phyloP scores from a whole-genome alignment of 2,888 invertebrate genomes.

The Seira ritae region DNA sequence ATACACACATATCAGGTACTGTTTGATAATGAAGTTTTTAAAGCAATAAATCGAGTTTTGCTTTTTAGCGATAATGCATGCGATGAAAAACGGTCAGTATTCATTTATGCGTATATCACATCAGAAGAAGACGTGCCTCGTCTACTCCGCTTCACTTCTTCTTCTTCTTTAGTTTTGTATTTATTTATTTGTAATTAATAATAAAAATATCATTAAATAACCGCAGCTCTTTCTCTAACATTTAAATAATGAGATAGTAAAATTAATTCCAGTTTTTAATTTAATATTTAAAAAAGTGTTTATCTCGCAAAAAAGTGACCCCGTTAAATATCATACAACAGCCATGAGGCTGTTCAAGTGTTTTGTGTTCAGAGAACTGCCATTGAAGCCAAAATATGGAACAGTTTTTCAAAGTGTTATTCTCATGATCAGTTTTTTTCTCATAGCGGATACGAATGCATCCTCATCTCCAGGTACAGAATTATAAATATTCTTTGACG shows the following conservation, averaged over 20 bases:
- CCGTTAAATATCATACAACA: neutral
- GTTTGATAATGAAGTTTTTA: neutral
- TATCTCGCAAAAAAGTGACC: neutral
- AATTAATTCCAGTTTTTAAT: neutral
- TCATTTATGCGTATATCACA: slow-evolving; percentile 43
- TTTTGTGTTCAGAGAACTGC: neutral
- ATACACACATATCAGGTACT: slow-evolving; percentile 17
- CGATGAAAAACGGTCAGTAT: slow-evolving; percentile 58
- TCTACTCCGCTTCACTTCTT: too few species aligned
- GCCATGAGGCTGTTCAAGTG: slow-evolving; percentile 36
- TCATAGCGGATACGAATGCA: neutral
- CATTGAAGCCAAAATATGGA: neutral
- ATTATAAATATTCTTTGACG: neutral
- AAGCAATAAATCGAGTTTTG: slow-evolving; percentile 38
- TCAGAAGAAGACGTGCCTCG: slow-evolving; percentile 28
- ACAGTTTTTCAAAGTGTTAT: neutral
- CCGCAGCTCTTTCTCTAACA: neutral
- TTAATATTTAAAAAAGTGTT: neutral
- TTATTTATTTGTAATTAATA: neutral
- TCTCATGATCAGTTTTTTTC: neutral
- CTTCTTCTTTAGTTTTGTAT: slow-evolving; percentile 33
- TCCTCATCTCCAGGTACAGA: neutral
- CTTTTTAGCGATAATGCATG: slow-evolving; percentile 46
- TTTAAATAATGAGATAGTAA: neutral
- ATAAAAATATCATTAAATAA: slow-evolving; percentile 11